phyloP scores from a whole-genome alignment of 2,888 invertebrate species.

The Linyphia triangularis region DNA sequence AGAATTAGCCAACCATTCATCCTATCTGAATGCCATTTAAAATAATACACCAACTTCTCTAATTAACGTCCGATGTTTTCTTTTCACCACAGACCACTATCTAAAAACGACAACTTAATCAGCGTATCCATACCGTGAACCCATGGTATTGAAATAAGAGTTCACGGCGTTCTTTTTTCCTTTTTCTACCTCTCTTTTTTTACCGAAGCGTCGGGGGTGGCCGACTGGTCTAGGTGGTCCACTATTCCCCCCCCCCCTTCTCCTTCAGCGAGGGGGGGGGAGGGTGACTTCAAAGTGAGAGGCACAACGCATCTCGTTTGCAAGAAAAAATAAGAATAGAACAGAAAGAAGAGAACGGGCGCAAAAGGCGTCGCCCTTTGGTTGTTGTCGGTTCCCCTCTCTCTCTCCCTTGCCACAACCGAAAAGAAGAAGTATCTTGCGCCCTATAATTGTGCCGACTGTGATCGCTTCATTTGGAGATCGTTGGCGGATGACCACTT shows the following conservation, averaged over 20 bases:
- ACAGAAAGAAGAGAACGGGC: slow-evolving; percentile 29
- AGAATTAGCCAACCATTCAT: too few relatives aligned
- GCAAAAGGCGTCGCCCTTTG: slow-evolving; percentile 61
- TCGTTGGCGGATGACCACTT: slow-evolving; percentile 28
- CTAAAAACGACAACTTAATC: too few relatives aligned
- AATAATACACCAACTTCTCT: too few relatives aligned
- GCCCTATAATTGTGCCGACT: slow-evolving; percentile 70
- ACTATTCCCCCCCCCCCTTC: background rate
- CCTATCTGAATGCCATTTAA: too few relatives aligned
- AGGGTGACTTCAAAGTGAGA: slow-evolving; percentile 16
- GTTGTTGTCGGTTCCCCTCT: slow-evolving; percentile 55
- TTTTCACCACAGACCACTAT: too few relatives aligned
- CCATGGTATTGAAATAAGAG: background rate
- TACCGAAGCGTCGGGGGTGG: slow-evolving; percentile 53
- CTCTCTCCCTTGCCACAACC: background rate
- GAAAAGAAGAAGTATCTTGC: slow-evolving; percentile 22
- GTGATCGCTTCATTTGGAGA: slow-evolving; percentile 71
- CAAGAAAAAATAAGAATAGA: background rate
- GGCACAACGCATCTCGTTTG: slow-evolving; percentile 65
- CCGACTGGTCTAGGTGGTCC: slow-evolving; percentile 61
- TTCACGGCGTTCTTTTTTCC: background rate
- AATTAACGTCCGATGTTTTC: too few relatives aligned
- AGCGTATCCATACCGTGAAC: background rate
- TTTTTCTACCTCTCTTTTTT: background rate
- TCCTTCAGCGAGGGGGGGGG: background rate